Base-by-base conservation (phyloP, 2,113 vertebrate genomes). In the Antechinus flavipes region DNA sequence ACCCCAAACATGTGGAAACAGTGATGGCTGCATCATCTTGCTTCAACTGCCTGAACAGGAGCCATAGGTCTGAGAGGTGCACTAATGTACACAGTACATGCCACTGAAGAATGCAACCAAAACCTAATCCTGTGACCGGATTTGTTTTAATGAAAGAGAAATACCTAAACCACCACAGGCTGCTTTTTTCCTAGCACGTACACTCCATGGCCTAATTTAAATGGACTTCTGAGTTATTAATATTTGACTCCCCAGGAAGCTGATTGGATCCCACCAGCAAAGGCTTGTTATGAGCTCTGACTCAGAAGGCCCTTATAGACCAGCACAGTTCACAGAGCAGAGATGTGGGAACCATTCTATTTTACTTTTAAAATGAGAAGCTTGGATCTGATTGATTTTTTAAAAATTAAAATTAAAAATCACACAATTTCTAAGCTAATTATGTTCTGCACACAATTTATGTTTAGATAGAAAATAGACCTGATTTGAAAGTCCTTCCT, bases 331-430 rank as follows among this genome's bases (percentile, higher is more conserved):
- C 8, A 84, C n/a, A 26, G 50, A 89, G 46, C 8, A 0, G 14
- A 76, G 4, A 3, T 47, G 52, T 61, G 14, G 26, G 23, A 9
- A 25, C 35, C 47, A 61, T 89, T 96, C 9, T 19, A 47, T 96
- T 90, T 95, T 94, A 93, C 14, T 52, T 93, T 35, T 90, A 91
- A 91, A 42, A 84, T 84, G n/a, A 35, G 68, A 84, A 84, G 30
- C 25, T 90, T 46, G 19, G n/a, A 22, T 93, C n/a, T n/a, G 8
- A 58, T 19, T 7, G 22, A 56, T 92, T 76, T 50, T 93, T 93
- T 97, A 54, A 91, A 52, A 90, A 91, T 95, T 93, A 90, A 94
- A 94, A 92, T 90, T 61, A 84, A 84, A 76, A 84, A 22, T 27
- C 61, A 84, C 2, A 19, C 89, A 95, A 93, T 54, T 22, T 27